Percentiles rank a stretch among this genome's conserved stretches.
Evolutionary conservation across 2,113 vertebrate species (phyloP).

Genomic region (Perccottus glenii): DNA sequence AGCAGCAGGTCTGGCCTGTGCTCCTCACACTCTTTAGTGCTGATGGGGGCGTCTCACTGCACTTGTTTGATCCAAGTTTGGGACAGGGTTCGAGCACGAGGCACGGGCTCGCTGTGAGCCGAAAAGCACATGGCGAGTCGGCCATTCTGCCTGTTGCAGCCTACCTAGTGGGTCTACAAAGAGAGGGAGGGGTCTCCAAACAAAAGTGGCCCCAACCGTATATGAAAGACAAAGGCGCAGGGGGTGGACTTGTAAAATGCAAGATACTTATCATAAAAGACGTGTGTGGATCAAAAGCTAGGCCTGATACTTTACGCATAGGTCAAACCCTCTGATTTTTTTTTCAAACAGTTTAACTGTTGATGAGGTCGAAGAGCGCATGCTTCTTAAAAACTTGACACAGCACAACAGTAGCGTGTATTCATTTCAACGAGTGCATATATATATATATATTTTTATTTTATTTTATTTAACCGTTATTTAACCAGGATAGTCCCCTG

Average conservation of each 20-base stretch:
- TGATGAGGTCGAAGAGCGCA: neutral
- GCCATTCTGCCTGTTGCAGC: constrained; percentile 31
- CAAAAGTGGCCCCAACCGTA: constrained; percentile 38
- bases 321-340: neutral
- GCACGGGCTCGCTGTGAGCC: constrained; percentile 21
- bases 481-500: too few species aligned
- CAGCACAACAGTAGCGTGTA: too few species aligned
- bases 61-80: constrained; percentile 27
- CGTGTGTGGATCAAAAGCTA: constrained; percentile 14
- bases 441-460: too few species aligned
- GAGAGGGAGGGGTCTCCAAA: constrained; percentile 59
- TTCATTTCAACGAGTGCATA: too few species aligned
- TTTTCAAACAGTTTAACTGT: constrained; percentile 20
- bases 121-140: constrained; percentile 50
- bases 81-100: neutral
- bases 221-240: constrained; percentile 26
- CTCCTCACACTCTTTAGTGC: constrained; percentile 10
- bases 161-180: constrained; percentile 37
- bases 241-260: constrained; percentile 41
- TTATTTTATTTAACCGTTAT: too few species aligned
- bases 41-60: constrained; percentile 8
- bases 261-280: constrained; percentile 16
- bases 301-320: neutral
- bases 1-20: constrained; percentile 38
- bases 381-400: too few species aligned